Percentiles rank a stretch among this genome's conserved stretches.
Conservation (phyloP, 2,113 vertebrate genomes). For the Nibea coibor region DNA sequence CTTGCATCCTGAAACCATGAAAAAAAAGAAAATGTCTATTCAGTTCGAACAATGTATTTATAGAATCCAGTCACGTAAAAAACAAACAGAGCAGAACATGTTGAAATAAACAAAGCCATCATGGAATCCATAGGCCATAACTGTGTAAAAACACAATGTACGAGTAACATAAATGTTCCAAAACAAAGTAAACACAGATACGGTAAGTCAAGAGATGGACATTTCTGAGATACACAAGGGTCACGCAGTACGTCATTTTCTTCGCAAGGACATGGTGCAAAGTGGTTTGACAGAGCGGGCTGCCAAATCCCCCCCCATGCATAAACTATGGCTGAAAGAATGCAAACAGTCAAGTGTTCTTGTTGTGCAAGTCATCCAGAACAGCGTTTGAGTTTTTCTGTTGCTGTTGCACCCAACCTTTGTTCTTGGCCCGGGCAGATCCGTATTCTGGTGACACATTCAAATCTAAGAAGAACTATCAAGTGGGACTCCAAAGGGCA, state of each 20-base stretch:
- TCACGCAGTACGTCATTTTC: conserved; percentile 54
- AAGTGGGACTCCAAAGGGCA: conserved; percentile 25
- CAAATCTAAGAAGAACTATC: conserved; percentile 40
- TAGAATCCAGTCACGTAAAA: conserved; percentile 30
- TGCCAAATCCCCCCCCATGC: conserved; percentile 55
- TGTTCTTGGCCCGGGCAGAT: neutral
- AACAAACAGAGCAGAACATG: conserved; percentile 65
- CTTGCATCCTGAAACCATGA: conserved; percentile 30
- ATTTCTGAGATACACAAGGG: conserved; percentile 50
- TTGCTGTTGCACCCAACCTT: conserved; percentile 26
- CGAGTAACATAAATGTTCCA: conserved; percentile 65
- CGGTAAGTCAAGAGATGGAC: conserved; percentile 56
- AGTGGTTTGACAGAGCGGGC: conserved; percentile 58
- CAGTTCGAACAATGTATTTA: conserved; percentile 54
- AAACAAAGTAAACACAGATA: conserved; percentile 73
- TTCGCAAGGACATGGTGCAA: conserved; percentile 48
- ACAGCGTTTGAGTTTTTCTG: conserved; percentile 40
- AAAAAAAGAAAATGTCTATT: conserved; percentile 2
- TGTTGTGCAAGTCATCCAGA: conserved; percentile 48
- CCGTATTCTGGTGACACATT: conserved; percentile 40
- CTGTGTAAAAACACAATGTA: conserved; percentile 53
- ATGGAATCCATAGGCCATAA: conserved; percentile 34
- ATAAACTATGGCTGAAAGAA: conserved; percentile 76
- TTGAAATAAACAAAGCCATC: conserved; percentile 60
- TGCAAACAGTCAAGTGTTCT: conserved; percentile 70